Evolutionary conservation across 2,797 vertebrate species (phyloP), one percentile per base, ranked within the genome.

Genomic region (Sebastes hubbsi): DNA sequence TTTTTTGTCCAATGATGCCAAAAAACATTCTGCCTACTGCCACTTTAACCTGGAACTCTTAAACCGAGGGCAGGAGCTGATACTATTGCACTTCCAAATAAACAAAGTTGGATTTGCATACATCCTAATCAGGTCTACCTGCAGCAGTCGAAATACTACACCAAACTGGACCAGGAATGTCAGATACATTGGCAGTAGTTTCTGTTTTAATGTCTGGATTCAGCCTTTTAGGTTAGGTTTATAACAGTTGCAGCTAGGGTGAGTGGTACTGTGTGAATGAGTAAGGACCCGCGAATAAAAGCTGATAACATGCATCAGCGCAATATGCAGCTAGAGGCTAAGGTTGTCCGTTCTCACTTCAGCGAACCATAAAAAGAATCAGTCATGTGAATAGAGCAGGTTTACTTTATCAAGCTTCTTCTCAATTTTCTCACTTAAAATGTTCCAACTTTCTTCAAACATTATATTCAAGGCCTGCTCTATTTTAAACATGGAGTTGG

Each of bases 301-400:
- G 36, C 6, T 38, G 0, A 20, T 42, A 66, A 64, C 32, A 65
- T 73, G n/a, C 46, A 7, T 59, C 54, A 66, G 22, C 27, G 32
- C 36, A 70, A 55, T 65, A 73, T n/a, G 71, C 63, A 54, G 81
- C 87, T 75, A 34, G 36, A 85, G 85, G 89, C 75, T 42, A 36
- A 49, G 22, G 22, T 63, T 58, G 73, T 75, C 36, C 36, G 0
- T n/a, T 83, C 49, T 62, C 7, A 63, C 74, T 63, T 78, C 74
- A 78, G 61, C 61, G 70, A 66, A 77, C 69, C 75, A 38, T 60
- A 10, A 80, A 73, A 79, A 67, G 77, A 91, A 27, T 34, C 30
- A n/a, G 81, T 81, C 64, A 75, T 78, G 72, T 85, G 77, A 78
- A 69, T 4, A 54, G 22, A 87, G 66, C 20, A 55, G 73, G 36